Evolutionary conservation across 2,888 invertebrate genomes (phyloP).

Genomic region (Teleogryllus oceanicus): DNA sequence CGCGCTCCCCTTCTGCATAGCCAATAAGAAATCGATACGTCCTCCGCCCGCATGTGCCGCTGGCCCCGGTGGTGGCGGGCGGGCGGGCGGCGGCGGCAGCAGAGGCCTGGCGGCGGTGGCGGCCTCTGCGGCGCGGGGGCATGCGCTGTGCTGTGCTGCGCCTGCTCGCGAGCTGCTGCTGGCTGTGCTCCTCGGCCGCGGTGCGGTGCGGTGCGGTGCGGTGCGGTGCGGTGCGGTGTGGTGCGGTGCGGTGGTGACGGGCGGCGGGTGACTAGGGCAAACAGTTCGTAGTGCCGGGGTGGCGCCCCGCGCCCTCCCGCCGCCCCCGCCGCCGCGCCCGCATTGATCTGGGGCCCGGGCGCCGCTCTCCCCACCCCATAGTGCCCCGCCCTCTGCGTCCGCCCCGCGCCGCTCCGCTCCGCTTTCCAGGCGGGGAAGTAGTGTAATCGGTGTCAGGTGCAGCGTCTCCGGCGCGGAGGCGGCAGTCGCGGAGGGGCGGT

Average conservation of each 20-base stretch:
- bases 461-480: not conserved
- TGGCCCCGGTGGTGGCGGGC: not conserved
- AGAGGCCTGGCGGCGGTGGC: not conserved
- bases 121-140: not conserved
- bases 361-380: not conserved
- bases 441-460: not conserved
- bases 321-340: not conserved
- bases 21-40: conserved; percentile 12
- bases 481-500: not conserved
- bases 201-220: not conserved
- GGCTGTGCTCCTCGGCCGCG: not conserved
- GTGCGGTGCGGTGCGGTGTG: too few species aligned
- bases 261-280: conserved; percentile 6
- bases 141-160: not conserved
- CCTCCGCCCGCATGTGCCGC: too few species aligned
- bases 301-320: not conserved
- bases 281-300: not conserved
- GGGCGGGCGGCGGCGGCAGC: not conserved
- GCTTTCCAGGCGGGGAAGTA: too few species aligned
- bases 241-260: not conserved
- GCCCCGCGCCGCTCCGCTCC: not conserved
- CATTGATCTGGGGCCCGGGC: not conserved
- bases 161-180: too few species aligned
- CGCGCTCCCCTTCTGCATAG: not conserved
- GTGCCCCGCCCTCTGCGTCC: not conserved